These are phyloP conservation scores for Lepus timidus DNA, from an alignment of 2,113 vertebrate species.

Conservation along the genomic window DNA sequence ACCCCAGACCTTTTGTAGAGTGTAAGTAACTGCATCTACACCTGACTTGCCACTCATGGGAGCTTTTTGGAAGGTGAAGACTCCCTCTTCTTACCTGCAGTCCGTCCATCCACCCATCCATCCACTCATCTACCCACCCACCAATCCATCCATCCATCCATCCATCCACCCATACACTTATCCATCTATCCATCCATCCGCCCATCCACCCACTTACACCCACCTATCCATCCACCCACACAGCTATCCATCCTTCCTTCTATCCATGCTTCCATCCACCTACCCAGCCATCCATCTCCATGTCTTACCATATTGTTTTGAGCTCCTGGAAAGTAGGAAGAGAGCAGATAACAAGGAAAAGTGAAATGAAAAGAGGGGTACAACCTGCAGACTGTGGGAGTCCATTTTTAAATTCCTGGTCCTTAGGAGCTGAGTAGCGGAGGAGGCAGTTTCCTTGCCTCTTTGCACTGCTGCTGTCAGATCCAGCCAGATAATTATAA, in stretches of 20 bases:
- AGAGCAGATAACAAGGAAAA: not conserved
- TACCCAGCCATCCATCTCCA: not conserved
- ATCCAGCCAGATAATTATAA: slow-evolving; percentile 89
- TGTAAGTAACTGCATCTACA: not conserved
- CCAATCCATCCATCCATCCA: too few relatives aligned
- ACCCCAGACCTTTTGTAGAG: not conserved
- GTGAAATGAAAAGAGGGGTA: too few relatives aligned
- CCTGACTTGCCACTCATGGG: not conserved
- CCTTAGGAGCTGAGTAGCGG: slow-evolving; percentile 86
- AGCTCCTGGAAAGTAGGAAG: not conserved
- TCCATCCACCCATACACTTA: too few relatives aligned
- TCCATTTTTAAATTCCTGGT: slow-evolving; percentile 81
- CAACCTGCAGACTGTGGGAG: slow-evolving; percentile 37
- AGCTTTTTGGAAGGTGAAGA: not conserved
- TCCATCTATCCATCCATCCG: too few relatives aligned
- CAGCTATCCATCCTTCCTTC: not conserved
- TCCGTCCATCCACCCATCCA: too few relatives aligned
- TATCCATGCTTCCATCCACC: too few relatives aligned
- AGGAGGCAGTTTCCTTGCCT: slow-evolving; percentile 81
- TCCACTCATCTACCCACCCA: not conserved
- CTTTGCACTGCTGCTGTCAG: slow-evolving; percentile 84
- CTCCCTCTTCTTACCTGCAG: not conserved
- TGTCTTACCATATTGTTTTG: not conserved
- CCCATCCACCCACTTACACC: too few relatives aligned
- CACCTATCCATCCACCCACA: too few relatives aligned